Conservation (phyloP, 2,797 vertebrate genomes). For the Cirrhinus molitorella region DNA sequence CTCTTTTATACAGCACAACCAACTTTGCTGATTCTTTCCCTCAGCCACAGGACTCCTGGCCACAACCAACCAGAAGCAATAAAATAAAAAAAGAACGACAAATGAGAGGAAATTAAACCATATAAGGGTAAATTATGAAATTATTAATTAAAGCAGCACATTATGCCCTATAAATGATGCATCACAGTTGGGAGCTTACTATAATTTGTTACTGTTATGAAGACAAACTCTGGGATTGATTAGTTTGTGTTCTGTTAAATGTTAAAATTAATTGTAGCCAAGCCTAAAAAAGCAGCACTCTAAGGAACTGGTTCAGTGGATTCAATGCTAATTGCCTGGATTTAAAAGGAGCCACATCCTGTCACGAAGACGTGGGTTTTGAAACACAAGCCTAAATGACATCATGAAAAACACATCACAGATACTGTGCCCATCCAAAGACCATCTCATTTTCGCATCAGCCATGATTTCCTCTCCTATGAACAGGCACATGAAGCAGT, state of each 20-base stretch:
- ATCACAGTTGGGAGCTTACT: slow-evolving; percentile 1
- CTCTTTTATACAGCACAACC: slow-evolving; percentile 1
- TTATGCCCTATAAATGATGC: not conserved
- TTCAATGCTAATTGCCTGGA: slow-evolving; percentile 48
- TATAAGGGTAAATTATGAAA: not conserved
- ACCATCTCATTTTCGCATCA: slow-evolving; percentile 29
- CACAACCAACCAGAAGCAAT: not conserved
- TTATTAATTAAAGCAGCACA: not conserved
- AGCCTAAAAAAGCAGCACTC: slow-evolving; percentile 29
- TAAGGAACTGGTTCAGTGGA: slow-evolving; percentile 8
- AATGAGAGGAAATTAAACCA: not conserved
- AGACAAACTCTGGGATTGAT: slow-evolving; percentile 41
- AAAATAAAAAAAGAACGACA: slow-evolving; percentile 5
- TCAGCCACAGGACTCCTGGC: slow-evolving; percentile 9
- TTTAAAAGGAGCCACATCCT: slow-evolving; percentile 63
- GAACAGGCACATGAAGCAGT: slow-evolving; percentile 35
- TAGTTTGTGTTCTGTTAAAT: slow-evolving; percentile 41
- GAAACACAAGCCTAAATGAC: slow-evolving; percentile 34
- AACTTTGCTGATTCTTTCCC: slow-evolving; percentile 12
- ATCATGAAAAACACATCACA: slow-evolving; percentile 38
- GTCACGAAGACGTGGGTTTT: slow-evolving; percentile 32
- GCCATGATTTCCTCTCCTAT: slow-evolving; percentile 37
- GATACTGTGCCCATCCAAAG: slow-evolving; percentile 22
- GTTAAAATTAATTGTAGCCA: slow-evolving; percentile 31
- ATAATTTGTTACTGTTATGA: not conserved